Evolutionary conservation across 2,797 vertebrate species (phyloP).

Genomic region (Typhlichthys subterraneus): DNA sequence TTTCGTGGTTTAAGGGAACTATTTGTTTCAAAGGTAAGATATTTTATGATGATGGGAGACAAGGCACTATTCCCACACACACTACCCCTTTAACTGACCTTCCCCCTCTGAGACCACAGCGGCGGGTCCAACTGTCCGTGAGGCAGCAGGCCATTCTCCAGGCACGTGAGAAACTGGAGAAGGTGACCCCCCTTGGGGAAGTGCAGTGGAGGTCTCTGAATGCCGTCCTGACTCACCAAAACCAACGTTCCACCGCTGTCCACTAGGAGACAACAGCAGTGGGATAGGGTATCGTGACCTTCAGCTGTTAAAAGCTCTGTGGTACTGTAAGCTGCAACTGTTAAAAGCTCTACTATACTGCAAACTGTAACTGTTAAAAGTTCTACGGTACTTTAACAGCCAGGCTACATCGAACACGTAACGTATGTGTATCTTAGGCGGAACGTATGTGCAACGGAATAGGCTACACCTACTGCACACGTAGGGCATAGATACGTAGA

Average conservation of each 20-base stretch:
- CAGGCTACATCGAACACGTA: too few species aligned
- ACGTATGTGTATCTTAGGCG: too few species aligned
- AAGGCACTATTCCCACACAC: not conserved
- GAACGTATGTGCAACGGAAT: too few species aligned
- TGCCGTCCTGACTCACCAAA: conserved; percentile 96
- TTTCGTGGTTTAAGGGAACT: too few species aligned
- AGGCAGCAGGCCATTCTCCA: conserved; percentile 95
- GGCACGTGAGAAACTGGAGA: conserved; percentile 96
- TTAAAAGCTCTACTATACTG: too few species aligned
- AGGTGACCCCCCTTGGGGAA: conserved; percentile 95
- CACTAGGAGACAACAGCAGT: conserved; percentile 71
- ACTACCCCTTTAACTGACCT: conserved; percentile 74
- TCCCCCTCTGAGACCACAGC: conserved; percentile 96
- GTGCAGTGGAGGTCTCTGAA: conserved; percentile 93
- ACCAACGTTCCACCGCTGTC: conserved; percentile 97
- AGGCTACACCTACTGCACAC: too few species aligned
- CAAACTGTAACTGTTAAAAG: too few species aligned
- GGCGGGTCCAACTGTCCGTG: conserved; percentile 96
- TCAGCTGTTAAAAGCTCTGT: not conserved
- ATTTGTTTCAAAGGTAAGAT: too few species aligned
- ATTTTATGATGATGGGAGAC: too few species aligned
- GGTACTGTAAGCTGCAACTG: not conserved
- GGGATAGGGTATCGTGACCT: not conserved
- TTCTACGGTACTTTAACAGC: too few species aligned
- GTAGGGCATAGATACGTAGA: too few species aligned